Base-by-base conservation (phyloP, 2,888 invertebrate genomes). In the Plagiodera versicolora region DNA sequence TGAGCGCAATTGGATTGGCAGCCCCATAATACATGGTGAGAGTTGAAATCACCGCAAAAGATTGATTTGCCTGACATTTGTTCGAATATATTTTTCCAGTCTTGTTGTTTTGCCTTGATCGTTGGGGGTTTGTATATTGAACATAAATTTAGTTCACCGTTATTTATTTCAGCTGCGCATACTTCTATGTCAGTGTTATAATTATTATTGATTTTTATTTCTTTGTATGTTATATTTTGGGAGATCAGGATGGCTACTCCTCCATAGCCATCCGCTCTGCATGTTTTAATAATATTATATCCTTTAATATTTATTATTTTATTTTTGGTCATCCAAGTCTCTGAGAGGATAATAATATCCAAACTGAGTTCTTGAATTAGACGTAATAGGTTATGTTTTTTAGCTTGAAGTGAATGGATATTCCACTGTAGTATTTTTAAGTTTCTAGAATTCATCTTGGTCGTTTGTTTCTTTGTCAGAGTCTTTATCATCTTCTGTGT, bases 1-100 rank as follows among this genome's bases (percentile, higher is more conserved):
- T 39, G 39, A 16, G 39, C 39, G n/a, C 39, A 39, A 16, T 39
- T 39, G 39, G n/a, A 6, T 39, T 39, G 9, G 16, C 39, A 2
- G 16, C 18, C 45, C 45, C 45, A 45, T n/a, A 45, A 18, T 14
- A 5, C 9, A 45, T 16, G 5, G 16, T 17, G 45, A 45, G 14
- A 45, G 32, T 32, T 32, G 32, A 32, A 45, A 45, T 45, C 45
- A 18, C n/a, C 45, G 11, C 14, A 9, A 45, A 45, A 45, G 6
- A 45, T 17, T 45, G 18, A 8, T 45, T 45, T 45, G 9, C 16
- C 14, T 14, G 39, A 16, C 39, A 39, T 14, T 39, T 39, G 39
- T 39, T 39, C 39, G 39, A 39, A 39, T 14, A 39, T 39, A 39
- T 39, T 39, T 39, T 39, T 39, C 39, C 39, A 39, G n/a, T 39